Percentiles rank a stretch among this genome's conserved stretches.
Evolutionary conservation across 2,113 vertebrate species (phyloP).

Genomic region (Myotis yumanensis): DNA sequence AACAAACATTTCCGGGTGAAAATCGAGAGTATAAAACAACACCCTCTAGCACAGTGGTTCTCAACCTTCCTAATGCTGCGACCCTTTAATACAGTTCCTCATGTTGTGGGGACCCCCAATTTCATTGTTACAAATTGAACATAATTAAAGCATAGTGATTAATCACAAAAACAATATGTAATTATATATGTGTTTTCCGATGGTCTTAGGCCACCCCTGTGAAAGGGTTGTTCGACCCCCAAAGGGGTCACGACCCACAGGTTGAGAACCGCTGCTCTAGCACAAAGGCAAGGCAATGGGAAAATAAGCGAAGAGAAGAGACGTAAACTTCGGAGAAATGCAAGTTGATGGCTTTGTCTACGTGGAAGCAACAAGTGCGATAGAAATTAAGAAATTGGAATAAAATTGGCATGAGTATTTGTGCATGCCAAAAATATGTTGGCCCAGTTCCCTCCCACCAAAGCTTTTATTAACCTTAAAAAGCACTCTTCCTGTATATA

Average conservation of each 20-base stretch:
- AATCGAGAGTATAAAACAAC: constrained; percentile 35
- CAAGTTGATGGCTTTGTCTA: background rate
- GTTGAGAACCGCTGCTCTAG: too few species aligned
- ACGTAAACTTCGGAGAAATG: constrained; percentile 51
- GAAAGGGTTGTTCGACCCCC: too few species aligned
- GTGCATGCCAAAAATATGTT: background rate
- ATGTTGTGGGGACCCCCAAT: too few species aligned
- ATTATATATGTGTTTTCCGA: too few species aligned
- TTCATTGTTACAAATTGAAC: too few species aligned
- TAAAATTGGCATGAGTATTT: background rate
- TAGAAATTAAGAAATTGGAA: background rate
- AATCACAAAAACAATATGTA: too few species aligned
- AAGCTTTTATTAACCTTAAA: background rate
- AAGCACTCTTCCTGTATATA: background rate
- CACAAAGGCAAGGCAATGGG: background rate
- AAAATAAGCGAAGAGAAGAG: background rate
- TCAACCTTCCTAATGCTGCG: too few species aligned
- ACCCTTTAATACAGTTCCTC: too few species aligned
- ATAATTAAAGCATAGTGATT: too few species aligned
- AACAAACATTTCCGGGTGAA: background rate
- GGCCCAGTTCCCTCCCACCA: background rate
- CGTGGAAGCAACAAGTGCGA: background rate
- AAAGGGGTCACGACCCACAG: too few species aligned
- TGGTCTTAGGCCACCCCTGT: too few species aligned
- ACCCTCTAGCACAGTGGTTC: background rate